Conservation (phyloP, 2,888 invertebrate species). For the Pantelozetes paolii region DNA sequence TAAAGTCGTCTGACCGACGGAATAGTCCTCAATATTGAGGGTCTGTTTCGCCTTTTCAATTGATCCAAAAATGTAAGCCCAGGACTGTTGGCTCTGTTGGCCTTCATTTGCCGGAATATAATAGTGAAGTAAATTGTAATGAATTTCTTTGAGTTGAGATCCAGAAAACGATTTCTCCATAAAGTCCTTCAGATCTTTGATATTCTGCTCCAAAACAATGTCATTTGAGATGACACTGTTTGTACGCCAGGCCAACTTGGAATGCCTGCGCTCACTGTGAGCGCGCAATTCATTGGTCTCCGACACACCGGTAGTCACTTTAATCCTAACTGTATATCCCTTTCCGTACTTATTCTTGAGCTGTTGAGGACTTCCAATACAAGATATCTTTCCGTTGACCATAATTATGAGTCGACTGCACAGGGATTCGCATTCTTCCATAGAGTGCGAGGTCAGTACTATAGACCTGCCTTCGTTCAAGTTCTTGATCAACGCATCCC, state of each 20-base stretch:
- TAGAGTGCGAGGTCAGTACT: constrained; percentile 65
- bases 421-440: constrained; percentile 62
- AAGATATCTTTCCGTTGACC: constrained; percentile 59
- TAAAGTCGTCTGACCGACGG: constrained; percentile 47
- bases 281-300: background rate
- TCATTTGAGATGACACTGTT: background rate
- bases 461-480: constrained; percentile 68
- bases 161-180: constrained; percentile 27
- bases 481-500: constrained; percentile 66
- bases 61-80: constrained; percentile 33
- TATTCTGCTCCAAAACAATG: constrained; percentile 28
- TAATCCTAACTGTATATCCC: constrained; percentile 58
- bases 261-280: background rate
- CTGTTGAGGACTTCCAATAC: constrained; percentile 66
- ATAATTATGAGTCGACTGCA: constrained; percentile 61
- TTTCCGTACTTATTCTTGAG: constrained; percentile 70
- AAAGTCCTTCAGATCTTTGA: constrained; percentile 32
- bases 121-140: constrained; percentile 37
- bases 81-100: background rate
- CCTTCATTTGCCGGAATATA: constrained; percentile 15
- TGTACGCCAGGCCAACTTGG: constrained; percentile 1
- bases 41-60: constrained; percentile 31
- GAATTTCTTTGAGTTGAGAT: constrained; percentile 33
- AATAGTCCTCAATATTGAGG: constrained; percentile 45
- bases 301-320: constrained; percentile 36